These are phyloP conservation scores for Protodeltote pygarga DNA, from an alignment of 2,888 invertebrate genomes.

Conservation along the genomic window DNA sequence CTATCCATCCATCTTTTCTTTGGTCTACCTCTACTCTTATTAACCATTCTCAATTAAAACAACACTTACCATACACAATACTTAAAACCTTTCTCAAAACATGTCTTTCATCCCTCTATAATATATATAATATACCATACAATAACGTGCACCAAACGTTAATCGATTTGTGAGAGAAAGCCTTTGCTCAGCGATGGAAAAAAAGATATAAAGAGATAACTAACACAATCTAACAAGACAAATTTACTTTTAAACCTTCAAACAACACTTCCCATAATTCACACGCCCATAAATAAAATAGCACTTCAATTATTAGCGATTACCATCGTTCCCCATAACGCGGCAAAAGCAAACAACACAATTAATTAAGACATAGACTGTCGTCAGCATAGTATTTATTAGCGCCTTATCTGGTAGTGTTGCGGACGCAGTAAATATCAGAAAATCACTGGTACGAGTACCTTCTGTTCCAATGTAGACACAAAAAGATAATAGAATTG, in stretches of 20 bases:
- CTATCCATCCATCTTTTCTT: too few relatives aligned
- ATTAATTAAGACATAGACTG: conserved; percentile 67
- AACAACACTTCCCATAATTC: conserved; percentile 13
- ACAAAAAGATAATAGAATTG: too few relatives aligned
- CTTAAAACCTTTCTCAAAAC: too few relatives aligned
- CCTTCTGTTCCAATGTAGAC: conserved; percentile 5
- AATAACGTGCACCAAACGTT: not conserved
- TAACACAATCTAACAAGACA: not conserved
- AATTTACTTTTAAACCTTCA: too few relatives aligned
- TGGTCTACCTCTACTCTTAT: too few relatives aligned
- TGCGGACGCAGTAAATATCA: conserved; percentile 56
- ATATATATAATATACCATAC: not conserved
- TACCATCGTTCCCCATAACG: conserved; percentile 58
- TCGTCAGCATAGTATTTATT: conserved; percentile 63
- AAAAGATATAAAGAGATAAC: conserved; percentile 1
- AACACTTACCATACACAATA: too few relatives aligned
- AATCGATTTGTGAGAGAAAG: too few relatives aligned
- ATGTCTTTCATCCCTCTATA: too few relatives aligned
- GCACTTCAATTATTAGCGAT: conserved; percentile 37
- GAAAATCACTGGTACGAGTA: conserved; percentile 53
- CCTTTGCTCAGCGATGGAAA: too few relatives aligned
- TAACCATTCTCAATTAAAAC: too few relatives aligned
- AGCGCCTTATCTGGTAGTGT: conserved; percentile 57
- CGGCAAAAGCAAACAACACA: conserved; percentile 56
- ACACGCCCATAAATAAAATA: conserved; percentile 25